Percentiles rank a stretch among this genome's conserved stretches.
These are phyloP conservation scores for Glomeris maerens DNA, from an alignment of 1,140 invertebrate species.

Conservation along the genomic window DNA sequence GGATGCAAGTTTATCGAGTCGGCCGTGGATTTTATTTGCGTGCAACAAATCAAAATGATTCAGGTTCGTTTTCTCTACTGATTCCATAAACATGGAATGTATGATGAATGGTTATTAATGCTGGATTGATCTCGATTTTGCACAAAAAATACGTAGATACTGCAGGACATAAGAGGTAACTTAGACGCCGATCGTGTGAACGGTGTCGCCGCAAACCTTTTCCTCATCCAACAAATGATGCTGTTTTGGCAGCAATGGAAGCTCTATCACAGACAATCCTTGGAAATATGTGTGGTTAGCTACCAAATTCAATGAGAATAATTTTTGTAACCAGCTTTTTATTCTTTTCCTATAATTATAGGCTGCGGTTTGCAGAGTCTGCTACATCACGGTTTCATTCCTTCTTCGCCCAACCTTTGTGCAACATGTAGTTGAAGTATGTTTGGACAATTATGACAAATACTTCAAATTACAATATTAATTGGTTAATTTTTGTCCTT, in stretches of 20 bases:
- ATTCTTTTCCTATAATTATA: constrained; percentile 13
- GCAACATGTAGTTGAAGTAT: constrained; percentile 28
- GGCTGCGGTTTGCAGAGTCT: constrained; percentile 23
- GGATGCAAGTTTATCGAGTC: too few relatives aligned
- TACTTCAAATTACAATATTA: background rate
- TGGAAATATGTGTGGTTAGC: constrained; percentile 26
- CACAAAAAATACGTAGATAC: too few relatives aligned
- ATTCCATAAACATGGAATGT: too few relatives aligned
- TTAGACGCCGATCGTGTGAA: too few relatives aligned
- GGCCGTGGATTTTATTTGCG: too few relatives aligned
- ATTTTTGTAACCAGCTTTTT: background rate
- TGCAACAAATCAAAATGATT: too few relatives aligned
- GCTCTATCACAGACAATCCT: constrained; percentile 24
- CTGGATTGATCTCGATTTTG: too few relatives aligned
- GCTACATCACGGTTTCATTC: constrained; percentile 25
- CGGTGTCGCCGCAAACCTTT: too few relatives aligned
- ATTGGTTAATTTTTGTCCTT: constrained; percentile 2
- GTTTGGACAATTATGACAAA: background rate
- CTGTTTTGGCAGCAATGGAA: constrained; percentile 27
- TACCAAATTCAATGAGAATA: background rate
- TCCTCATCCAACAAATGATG: constrained; percentile 27
- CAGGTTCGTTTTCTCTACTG: too few relatives aligned
- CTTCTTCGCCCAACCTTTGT: constrained; percentile 27
- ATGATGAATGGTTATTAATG: too few relatives aligned
- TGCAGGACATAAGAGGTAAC: too few relatives aligned